A percentile compares a stretch with the other conserved stretches of the same genome.
phyloP scores from a whole-genome alignment of 2,888 invertebrate species.

The Parnassius orleans region DNA sequence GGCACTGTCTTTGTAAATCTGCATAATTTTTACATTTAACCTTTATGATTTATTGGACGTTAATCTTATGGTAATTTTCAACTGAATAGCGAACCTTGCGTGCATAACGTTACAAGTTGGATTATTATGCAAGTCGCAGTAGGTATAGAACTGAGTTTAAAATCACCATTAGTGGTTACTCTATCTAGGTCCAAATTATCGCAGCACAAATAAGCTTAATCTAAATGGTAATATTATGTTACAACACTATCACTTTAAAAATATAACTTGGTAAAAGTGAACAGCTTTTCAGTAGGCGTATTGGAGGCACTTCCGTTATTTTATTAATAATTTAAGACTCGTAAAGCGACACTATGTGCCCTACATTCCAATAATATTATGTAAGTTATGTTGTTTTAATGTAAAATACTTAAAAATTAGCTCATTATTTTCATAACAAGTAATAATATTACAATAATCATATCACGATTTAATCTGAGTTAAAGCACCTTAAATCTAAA shows the following conservation, averaged over 20 bases:
- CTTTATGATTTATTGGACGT: slow-evolving; percentile 9
- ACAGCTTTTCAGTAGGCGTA: slow-evolving; percentile 18
- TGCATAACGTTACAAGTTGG: slow-evolving; percentile 58
- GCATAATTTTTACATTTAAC: slow-evolving; percentile 20
- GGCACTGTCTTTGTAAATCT: slow-evolving; percentile 55
- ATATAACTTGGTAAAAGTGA: slow-evolving; percentile 22
- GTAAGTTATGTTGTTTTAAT: slow-evolving; percentile 39
- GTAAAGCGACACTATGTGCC: slow-evolving; percentile 27
- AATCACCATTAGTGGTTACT: slow-evolving; percentile 5
- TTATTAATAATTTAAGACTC: slow-evolving; percentile 21
- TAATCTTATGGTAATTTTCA: slow-evolving; percentile 19
- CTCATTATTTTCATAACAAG: slow-evolving; percentile 37
- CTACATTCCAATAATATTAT: slow-evolving; percentile 17
- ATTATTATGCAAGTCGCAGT: slow-evolving; percentile 43
- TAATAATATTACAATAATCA: slow-evolving; percentile 37
- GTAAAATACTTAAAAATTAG: slow-evolving; percentile 45
- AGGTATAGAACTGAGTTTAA: slow-evolving; percentile 13
- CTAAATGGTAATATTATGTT: slow-evolving; percentile 21
- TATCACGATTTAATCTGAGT: slow-evolving; percentile 73
- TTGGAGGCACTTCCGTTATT: slow-evolving; percentile 25
- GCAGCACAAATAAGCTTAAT: slow-evolving; percentile 22
- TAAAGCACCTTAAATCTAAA: slow-evolving; percentile 71
- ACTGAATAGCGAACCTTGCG: slow-evolving; percentile 28
- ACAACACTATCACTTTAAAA: slow-evolving; percentile 22
- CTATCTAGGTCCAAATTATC: slow-evolving; percentile 9